Evolutionary conservation across 1,140 invertebrate genomes (phyloP).

Genomic region (Reticulitermes speratus): DNA sequence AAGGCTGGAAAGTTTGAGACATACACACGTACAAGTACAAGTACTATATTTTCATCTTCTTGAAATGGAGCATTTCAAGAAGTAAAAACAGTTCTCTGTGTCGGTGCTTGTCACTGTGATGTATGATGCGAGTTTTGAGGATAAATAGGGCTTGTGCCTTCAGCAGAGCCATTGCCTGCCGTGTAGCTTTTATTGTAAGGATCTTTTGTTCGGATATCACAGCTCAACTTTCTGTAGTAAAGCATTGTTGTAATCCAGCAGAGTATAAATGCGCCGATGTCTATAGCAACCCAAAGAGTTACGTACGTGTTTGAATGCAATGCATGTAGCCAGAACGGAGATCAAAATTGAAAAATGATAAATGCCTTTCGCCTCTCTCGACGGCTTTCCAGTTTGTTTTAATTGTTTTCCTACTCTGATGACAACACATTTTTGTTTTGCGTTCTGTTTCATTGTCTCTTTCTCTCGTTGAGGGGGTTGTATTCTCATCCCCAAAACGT

Average conservation of each 20-base stretch:
- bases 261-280: background rate
- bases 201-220: constrained; percentile 1
- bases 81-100: background rate
- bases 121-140: background rate
- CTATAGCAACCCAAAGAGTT: background rate
- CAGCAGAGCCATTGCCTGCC: background rate
- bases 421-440: constrained; percentile 29
- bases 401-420: constrained; percentile 32
- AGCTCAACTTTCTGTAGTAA: background rate
- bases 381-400: constrained; percentile 27
- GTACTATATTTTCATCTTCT: background rate
- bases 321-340: background rate
- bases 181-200: background rate
- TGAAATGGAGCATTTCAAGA: background rate
- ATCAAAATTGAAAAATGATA: constrained; percentile 32
- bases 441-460: constrained; percentile 24
- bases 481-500: constrained; percentile 22
- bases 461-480: background rate
- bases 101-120: background rate
- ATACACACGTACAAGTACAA: background rate
- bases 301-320: background rate
- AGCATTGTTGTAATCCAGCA: background rate
- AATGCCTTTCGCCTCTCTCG: constrained; percentile 23
- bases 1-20: background rate
- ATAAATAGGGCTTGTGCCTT: background rate